Evolutionary conservation across 2,797 vertebrate genomes (phyloP).

Genomic region (Typhlichthys subterraneus): DNA sequence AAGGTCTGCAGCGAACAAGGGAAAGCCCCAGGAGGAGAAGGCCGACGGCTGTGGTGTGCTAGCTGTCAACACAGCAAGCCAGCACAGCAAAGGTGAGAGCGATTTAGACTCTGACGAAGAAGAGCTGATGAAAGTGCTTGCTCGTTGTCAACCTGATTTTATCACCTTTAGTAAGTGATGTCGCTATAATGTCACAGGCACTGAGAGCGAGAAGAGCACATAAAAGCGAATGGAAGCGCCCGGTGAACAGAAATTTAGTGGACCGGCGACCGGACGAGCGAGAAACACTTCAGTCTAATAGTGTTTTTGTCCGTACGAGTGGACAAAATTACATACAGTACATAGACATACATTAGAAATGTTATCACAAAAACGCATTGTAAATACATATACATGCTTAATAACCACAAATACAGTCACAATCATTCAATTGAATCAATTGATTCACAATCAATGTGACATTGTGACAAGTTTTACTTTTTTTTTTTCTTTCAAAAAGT

Average conservation of each 20-base stretch:
- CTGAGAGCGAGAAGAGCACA: conserved; percentile 19
- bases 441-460: no score
- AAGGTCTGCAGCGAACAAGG: conserved; percentile 21
- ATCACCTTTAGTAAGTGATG: conserved; percentile 63
- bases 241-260: background rate
- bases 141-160: conserved; percentile 64
- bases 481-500: background rate
- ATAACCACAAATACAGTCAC: background rate
- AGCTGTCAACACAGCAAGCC: conserved; percentile 52
- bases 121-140: conserved; percentile 60
- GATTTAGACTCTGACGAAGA: conserved; percentile 63
- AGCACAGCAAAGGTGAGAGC: conserved; percentile 42
- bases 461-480: background rate
- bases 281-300: conserved; percentile 14
- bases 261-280: conserved; percentile 2
- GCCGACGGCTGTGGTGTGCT: conserved; percentile 33
- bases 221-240: conserved; percentile 15
- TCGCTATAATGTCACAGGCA: conserved; percentile 28
- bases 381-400: background rate
- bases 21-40: conserved; percentile 12
- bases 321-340: conserved; percentile 14
- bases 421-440: no score
- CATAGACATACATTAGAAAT: background rate
- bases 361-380: conserved; percentile 4
- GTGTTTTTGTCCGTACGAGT: conserved; percentile 13